These are phyloP conservation scores for Nycticryphes semicollaris DNA, from an alignment of 2,113 vertebrate genomes.

Conservation along the genomic window DNA sequence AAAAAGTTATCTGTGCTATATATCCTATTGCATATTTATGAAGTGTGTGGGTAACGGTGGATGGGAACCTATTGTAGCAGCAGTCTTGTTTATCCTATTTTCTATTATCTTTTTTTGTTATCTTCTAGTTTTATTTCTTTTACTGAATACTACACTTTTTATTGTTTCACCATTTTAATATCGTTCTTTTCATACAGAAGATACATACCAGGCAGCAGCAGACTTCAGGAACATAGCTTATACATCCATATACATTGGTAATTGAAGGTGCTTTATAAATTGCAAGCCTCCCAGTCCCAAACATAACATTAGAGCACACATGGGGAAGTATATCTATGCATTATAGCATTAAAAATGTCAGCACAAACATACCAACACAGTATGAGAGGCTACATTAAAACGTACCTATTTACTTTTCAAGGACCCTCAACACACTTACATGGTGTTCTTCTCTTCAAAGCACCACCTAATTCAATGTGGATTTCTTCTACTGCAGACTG, in stretches of 20 bases:
- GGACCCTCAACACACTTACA: not conserved
- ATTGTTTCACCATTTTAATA: not conserved
- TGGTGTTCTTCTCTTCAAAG: not conserved
- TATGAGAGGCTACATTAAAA: not conserved
- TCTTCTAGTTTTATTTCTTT: not conserved
- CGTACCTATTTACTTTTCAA: not conserved
- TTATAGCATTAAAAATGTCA: not conserved
- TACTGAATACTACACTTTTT: not conserved
- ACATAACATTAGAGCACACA: not conserved
- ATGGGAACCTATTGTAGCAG: not conserved
- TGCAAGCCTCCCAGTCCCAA: not conserved
- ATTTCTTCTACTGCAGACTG: not conserved
- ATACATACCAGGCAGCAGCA: not conserved
- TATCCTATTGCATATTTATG: not conserved
- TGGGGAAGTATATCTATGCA: not conserved
- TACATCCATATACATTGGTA: not conserved
- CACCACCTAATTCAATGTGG: accelerated
- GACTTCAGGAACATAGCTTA: not conserved
- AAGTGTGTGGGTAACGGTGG: not conserved
- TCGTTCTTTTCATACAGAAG: not conserved
- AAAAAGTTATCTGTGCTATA: not conserved
- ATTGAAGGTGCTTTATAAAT: constrained; percentile 6
- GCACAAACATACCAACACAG: not conserved
- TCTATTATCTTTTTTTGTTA: not conserved
- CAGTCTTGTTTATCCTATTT: not conserved